A percentile compares a stretch with the other conserved stretches of the same genome.
These are phyloP conservation scores for Lophura nycthemera DNA, from an alignment of 2,113 vertebrate genomes.

Conservation along the genomic window DNA sequence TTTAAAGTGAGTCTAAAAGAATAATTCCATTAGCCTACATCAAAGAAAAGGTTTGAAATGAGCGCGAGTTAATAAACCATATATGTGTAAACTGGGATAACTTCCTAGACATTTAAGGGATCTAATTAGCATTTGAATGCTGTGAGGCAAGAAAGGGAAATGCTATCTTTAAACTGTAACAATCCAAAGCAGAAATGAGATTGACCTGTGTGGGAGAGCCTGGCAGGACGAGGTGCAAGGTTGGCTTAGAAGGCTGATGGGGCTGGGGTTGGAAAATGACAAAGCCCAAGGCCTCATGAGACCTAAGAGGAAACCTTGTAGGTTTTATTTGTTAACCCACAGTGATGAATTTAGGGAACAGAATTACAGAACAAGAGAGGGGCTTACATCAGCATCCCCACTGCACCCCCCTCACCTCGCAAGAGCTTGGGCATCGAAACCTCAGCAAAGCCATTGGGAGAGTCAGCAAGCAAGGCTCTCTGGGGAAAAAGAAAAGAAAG, in stretches of 20 bases:
- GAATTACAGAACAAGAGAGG: background rate
- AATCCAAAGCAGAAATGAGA: conserved; percentile 63
- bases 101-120: conserved; percentile 58
- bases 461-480: background rate
- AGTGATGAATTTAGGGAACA: background rate
- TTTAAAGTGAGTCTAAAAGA: conserved; percentile 46
- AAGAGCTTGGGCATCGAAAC: background rate
- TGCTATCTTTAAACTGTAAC: conserved; percentile 58
- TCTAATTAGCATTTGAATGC: conserved; percentile 68
- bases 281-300: background rate
- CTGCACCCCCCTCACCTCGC: background rate
- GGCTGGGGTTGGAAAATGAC: background rate
- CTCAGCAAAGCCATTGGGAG: background rate
- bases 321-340: background rate
- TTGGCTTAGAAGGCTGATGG: background rate
- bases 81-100: conserved; percentile 64
- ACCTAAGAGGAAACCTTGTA: background rate
- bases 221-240: conserved; percentile 39
- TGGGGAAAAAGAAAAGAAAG: background rate
- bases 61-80: conserved; percentile 58
- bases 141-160: conserved; percentile 59
- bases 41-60: conserved; percentile 65
- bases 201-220: conserved; percentile 37
- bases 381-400: background rate
- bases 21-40: conserved; percentile 58